Base-by-base conservation (phyloP, 2,888 invertebrate species). In the Laspeyria flexula region DNA sequence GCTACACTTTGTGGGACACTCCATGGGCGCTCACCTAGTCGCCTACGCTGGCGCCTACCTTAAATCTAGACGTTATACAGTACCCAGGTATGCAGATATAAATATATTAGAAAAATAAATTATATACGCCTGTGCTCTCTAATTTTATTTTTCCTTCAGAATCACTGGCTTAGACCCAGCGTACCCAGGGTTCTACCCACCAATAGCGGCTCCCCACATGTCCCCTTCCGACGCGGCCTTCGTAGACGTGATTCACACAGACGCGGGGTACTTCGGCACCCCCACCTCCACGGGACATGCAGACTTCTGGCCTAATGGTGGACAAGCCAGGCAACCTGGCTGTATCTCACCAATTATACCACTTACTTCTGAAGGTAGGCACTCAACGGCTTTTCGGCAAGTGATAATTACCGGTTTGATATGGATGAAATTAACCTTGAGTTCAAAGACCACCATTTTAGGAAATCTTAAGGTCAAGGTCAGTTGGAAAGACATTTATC, bases 11-110 rank as follows among this genome's bases (percentile, higher is more conserved):
- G 84, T 94, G 3, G 94, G 94, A 0, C 89, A 94, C 60, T 94
- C 94, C 45, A 68, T 94, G 63, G 94, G 94, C 0, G 89, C 91
- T 0, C 94, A 94, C 63, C 86, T 94, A 58, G 82, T 92, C 0
- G 94, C 93, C 0, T 88, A 92, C 10, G 85, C 92, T 5, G 93
- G 93, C 0, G 79, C 88, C n/a, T 81, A 86, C 35, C 80, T 94
- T 0, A 81, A 76, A 13, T 80, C 61, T 0, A 65, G 49, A 13
- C 79, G 77, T 3, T 59, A 53, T 11, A 68, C 18, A 3, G 67
- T 86, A 10, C 77, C 77, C 3, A 85, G 87, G 87, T 86, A 51
- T 12, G n/a, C 2, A n/a, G 1, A 21, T 21, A 21, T 21, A 21
- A 21, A n/a, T n/a, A n/a, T n/a, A n/a, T n/a, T n/a, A n/a, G n/a